Conservation (phyloP, 2,888 invertebrate genomes). For the Agonopterix arenella region DNA sequence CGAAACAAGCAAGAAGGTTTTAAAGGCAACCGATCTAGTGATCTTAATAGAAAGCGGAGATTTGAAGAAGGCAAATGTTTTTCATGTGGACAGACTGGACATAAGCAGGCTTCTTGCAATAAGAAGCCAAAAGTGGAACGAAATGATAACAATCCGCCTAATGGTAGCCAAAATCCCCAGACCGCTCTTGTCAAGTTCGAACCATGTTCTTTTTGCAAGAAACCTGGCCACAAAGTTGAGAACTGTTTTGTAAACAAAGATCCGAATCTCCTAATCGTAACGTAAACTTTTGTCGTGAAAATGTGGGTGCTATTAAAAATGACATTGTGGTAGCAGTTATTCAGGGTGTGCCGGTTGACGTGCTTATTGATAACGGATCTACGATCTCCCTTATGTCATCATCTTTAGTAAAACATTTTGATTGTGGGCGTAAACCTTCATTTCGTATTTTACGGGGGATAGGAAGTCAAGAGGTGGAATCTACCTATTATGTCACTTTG, state of each 20-base stretch:
- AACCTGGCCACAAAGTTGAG: not conserved
- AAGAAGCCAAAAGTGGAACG: not conserved
- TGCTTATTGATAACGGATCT: conserved; percentile 18
- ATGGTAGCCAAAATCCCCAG: not conserved
- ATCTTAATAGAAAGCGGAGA: not conserved
- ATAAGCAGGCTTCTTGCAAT: not conserved
- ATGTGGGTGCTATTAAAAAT: not conserved
- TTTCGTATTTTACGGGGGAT: not conserved
- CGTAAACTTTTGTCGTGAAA: no score
- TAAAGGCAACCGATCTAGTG: not conserved
- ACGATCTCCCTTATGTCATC: conserved; percentile 13
- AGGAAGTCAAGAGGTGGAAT: conserved; percentile 7
- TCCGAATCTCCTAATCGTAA: not conserved
- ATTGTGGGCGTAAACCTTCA: conserved; percentile 9
- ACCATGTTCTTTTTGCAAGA: not conserved
- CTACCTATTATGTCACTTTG: conserved; percentile 8
- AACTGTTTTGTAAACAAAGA: not conserved
- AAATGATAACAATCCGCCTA: not conserved
- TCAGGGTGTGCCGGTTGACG: conserved; percentile 13
- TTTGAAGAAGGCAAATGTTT: not conserved
- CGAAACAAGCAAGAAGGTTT: not conserved
- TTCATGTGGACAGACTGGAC: not conserved
- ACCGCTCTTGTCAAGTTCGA: not conserved
- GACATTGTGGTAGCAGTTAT: conserved; percentile 10
- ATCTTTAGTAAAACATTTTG: conserved; percentile 7